Evolutionary conservation across 2,113 vertebrate species (phyloP), one percentile per base, ranked within the genome.

Genomic region (Columbina picui): DNA sequence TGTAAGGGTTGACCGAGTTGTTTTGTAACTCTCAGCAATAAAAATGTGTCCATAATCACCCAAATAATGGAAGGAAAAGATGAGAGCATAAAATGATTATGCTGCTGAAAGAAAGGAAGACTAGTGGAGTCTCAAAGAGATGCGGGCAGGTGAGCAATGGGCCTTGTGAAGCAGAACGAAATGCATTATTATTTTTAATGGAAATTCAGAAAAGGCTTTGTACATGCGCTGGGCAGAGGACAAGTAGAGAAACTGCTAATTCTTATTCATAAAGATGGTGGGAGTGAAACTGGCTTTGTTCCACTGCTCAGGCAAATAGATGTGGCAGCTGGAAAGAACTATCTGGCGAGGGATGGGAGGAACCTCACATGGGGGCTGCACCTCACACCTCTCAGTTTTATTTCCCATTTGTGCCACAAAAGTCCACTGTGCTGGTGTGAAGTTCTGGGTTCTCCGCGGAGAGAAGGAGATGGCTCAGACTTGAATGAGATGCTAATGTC

Each of bases 171-270:
- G 96, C 96, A 96, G 96, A 97, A 97, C 61, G 4, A 87, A 97
- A 81, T 89, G 85, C 95, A 77, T 97, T 97, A 95, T 97, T 96
- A 96, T 93, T 94, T 97, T 95, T 96, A 97, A 97, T 97, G 81
- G 95, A 92, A 97, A 97, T 94, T 95, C 78, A 89, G 57, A 93
- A 91, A 68, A 64, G 84, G 49, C 70, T 96, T 86, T 85, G 91
- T 91, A 90, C 85, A 80, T 50, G 61, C 0, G 2, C 69, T 64
- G 64, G 78, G 85, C 86, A 85, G 75, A 93, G 89, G 71, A 53
- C 3, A 4, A 91, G 83, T 49, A 64, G 68, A 93, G 86, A 81
- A 96, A 93, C 25, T 57, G 64, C 84, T 95, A 79, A 92, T 96
- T 97, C 71, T 81, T 3, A 79, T 92, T 59, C 53, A 45, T 69